These are phyloP conservation scores for Incurvaria masculella DNA, from an alignment of 2,888 invertebrate species.

Conservation along the genomic window DNA sequence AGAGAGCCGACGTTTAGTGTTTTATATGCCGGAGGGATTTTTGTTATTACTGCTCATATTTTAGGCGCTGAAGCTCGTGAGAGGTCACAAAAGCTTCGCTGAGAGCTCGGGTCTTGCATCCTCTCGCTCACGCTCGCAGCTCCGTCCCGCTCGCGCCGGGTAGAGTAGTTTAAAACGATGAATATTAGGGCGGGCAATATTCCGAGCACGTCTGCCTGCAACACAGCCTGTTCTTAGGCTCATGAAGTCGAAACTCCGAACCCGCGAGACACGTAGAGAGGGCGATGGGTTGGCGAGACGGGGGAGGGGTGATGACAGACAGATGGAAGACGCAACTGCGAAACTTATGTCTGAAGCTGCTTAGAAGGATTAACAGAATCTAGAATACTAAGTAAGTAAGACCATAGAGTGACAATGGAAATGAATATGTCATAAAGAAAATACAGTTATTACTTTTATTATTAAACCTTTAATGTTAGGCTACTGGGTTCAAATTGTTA, in stretches of 20 bases:
- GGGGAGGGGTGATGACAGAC: background rate
- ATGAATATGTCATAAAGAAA: too few relatives aligned
- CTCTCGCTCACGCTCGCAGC: conserved; percentile 11
- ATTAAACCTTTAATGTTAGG: too few relatives aligned
- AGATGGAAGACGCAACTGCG: too few relatives aligned
- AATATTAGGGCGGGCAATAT: conserved; percentile 46
- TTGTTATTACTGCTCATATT: conserved; percentile 58
- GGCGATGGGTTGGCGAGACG: background rate
- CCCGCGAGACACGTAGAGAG: conserved; percentile 36
- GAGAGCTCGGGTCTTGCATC: conserved; percentile 20
- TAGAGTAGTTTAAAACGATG: conserved; percentile 47
- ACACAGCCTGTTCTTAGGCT: conserved; percentile 38
- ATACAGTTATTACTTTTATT: too few relatives aligned
- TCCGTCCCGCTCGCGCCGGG: conserved; percentile 31
- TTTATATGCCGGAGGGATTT: conserved; percentile 58
- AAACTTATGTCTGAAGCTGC: too few relatives aligned
- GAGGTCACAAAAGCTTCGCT: conserved; percentile 55
- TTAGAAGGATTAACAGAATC: too few relatives aligned
- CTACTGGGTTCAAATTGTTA: too few relatives aligned
- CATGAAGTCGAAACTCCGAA: conserved; percentile 52
- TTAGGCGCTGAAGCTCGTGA: conserved; percentile 51
- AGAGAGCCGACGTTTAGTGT: conserved; percentile 55
- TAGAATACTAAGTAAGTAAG: too few relatives aligned
- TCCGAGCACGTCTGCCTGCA: conserved; percentile 43
- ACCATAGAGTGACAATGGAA: too few relatives aligned